Evolutionary conservation across 2,888 invertebrate species (phyloP), one percentile per base, ranked within the genome.

Genomic region (Pandemis cinnamomeana): DNA sequence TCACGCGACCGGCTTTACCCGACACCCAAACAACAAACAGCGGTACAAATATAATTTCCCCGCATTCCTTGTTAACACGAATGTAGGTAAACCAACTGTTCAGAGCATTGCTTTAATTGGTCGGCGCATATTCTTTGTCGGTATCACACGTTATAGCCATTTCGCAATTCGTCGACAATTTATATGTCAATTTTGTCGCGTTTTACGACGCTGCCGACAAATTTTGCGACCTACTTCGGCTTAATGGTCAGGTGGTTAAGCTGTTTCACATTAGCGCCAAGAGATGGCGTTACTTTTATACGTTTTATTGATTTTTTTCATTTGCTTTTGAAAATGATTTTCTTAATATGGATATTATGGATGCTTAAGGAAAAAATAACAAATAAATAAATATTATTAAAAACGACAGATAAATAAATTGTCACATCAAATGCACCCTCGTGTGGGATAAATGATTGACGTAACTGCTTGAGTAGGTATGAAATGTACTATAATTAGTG

Each of bases 31-130:
- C 20, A 66, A 66, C 51, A 48, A 51, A 36, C n/a, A 8, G 27
- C n/a, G 51, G 27, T 67, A 67, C 67, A 64, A 36, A 48, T 48
- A 48, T 48, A 64, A 48, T 64, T 27, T 64, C 67, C 41, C 15
- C 20, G 58, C 69, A 53, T 72, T 67, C 63, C 60, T 27, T 68
- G 64, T 67, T 68, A 74, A 75, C 64, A 76, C 68, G 60, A 62
- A 77, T 75, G 72, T 66, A 75, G 71, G 66, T 70, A 60, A 73
- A 72, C 69, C 76, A 71, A 58, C 60, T 13, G 71, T 74, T 75
- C 78, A 71, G 75, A 75, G 64, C 71, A 75, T 80, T 78, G 77
- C 69, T 80, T 81, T 86, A 87, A 87, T 87, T 87, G 84, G 83
- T 76, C 63, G 41, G 64, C 73, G 71, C 86, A 84, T 84, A 77